phyloP scores from a whole-genome alignment of 2,113 vertebrate species.

The Gambusia affinis region DNA sequence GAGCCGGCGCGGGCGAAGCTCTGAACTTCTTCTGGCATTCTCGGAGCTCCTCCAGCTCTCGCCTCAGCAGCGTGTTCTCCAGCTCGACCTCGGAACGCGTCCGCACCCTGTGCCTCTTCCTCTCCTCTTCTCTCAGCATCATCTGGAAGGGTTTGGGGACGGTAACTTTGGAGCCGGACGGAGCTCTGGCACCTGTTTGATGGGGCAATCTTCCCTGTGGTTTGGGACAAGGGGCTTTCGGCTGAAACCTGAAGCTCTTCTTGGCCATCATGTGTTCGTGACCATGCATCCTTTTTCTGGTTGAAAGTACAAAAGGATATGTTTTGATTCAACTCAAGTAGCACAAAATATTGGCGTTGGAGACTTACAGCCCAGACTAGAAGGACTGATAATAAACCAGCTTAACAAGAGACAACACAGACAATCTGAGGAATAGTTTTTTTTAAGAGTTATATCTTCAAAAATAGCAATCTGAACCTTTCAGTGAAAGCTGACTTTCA shows the following conservation, averaged over 20 bases:
- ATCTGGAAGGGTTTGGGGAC: slow-evolving; percentile 93
- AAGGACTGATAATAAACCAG: neutral
- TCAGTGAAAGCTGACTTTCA: neutral
- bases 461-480: neutral
- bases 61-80: slow-evolving; percentile 78
- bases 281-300: slow-evolving; percentile 32
- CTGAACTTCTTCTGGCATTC: slow-evolving; percentile 90
- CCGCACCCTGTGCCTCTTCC: slow-evolving; percentile 80
- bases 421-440: no score
- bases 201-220: neutral
- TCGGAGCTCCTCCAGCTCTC: slow-evolving; percentile 85
- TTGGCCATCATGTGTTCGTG: slow-evolving; percentile 18
- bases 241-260: slow-evolving; percentile 37
- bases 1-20: slow-evolving; percentile 86
- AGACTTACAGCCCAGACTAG: neutral
- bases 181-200: slow-evolving; percentile 31
- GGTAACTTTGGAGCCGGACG: slow-evolving; percentile 82
- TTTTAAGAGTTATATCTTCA: no score
- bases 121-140: slow-evolving; percentile 89
- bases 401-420: neutral
- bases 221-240: slow-evolving; percentile 8
- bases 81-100: slow-evolving; percentile 84
- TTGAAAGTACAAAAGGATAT: neutral
- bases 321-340: neutral
- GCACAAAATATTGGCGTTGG: neutral